Evolutionary conservation across 2,113 vertebrate species (phyloP), one percentile per base, ranked within the genome.

Genomic region (Rhineura floridana): DNA sequence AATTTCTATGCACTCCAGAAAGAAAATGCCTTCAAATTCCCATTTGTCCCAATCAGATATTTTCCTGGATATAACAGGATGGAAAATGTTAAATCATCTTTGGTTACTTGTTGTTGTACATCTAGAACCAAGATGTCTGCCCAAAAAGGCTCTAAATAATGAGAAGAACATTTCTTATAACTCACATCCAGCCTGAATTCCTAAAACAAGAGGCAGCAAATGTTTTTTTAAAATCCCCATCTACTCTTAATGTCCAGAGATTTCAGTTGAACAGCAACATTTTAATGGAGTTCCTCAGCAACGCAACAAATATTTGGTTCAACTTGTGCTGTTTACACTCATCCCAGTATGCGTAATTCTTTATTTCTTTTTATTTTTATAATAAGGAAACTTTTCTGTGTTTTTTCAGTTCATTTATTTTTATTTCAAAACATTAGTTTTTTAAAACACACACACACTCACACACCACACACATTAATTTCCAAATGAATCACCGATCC

Each of bases 281-380:
- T 94, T 95, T 94, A 93, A 85, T 3, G 1, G 83, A 90, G 96
- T 96, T 95, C 94, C 96, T 95, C 89, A 59, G 96, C 95, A 96
- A 97, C 88, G 2, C 0, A 83, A 86, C 93, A 95, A 95, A 96
- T 95, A 96, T 96, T 96, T 96, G 93, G 94, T 94, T 93, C 94
- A 91, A 89, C 83, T 84, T 91, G 95, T 89, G 91, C 88, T 93
- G 91, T 93, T 95, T 84, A 92, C 88, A 89, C 95, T 96, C 9
- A 0, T 67, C 69, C 93, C 83, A 72, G 84, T 93, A 94, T 92
- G 94, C 91, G 77, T 91, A 82, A 94, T 30, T 72, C 44, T 21
- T 36, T 25, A 94, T 96, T 84, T 78, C 85, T 73, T 46, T 88
- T 87, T 88, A 92, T n/a, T n/a, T n/a, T n/a, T n/a, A n/a, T n/a